These are phyloP conservation scores for Matsumyia berberina DNA, from an alignment of 2,888 invertebrate species.

Conservation along the genomic window DNA sequence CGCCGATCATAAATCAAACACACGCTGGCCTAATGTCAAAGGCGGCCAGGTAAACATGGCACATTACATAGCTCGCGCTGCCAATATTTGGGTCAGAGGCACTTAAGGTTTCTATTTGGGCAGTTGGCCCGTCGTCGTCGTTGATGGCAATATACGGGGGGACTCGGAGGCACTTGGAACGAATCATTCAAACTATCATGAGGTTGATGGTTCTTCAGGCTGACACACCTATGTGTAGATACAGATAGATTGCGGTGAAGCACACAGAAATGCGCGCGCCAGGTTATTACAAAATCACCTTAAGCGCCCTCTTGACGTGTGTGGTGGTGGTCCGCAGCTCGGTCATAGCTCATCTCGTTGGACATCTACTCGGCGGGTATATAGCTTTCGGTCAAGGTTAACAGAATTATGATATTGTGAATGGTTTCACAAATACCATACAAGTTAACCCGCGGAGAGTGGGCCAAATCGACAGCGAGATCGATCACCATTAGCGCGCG, in stretches of 20 bases:
- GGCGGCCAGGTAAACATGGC: conserved; percentile 66
- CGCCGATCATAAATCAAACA: conserved; percentile 67
- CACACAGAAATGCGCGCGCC: conserved; percentile 47
- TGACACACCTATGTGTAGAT: conserved; percentile 70
- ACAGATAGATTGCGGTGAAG: conserved; percentile 36
- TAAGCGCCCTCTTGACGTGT: conserved; percentile 74
- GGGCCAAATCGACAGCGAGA: conserved; percentile 70
- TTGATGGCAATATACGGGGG: background rate
- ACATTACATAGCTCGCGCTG: conserved; percentile 66
- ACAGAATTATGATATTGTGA: conserved; percentile 63
- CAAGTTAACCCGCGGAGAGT: conserved; percentile 44
- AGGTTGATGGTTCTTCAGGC: conserved; percentile 73
- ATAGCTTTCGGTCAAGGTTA: conserved; percentile 73
- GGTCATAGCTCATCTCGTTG: conserved; percentile 65
- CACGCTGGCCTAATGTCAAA: conserved; percentile 57
- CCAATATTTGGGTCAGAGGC: conserved; percentile 76
- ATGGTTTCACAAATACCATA: conserved; percentile 54
- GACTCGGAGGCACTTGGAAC: conserved; percentile 29
- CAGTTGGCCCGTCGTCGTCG: conserved; percentile 9
- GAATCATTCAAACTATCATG: conserved; percentile 54
- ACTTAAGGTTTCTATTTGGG: conserved; percentile 75
- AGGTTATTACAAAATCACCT: conserved; percentile 72
- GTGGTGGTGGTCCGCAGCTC: conserved; percentile 26
- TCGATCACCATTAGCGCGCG: conserved; percentile 68
- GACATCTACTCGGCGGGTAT: conserved; percentile 43